phyloP scores from a whole-genome alignment of 92 coral and sea anemone genomes.

The Metridium senile region DNA sequence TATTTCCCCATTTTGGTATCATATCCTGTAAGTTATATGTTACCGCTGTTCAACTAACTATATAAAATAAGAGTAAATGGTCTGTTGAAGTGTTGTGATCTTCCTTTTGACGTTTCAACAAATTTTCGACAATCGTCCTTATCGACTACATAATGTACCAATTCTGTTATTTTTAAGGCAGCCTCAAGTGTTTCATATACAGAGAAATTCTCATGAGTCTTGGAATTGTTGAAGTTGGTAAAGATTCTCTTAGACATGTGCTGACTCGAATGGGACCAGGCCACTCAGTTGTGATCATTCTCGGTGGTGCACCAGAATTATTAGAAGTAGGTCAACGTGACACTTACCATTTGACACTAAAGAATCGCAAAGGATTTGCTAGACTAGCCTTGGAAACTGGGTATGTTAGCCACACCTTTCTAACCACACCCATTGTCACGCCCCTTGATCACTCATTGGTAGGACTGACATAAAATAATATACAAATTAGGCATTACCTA shows the following conservation, averaged over 20 bases:
- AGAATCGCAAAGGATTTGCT: conserved; percentile 83
- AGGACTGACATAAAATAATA: too few species aligned
- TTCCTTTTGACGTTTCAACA: too few species aligned
- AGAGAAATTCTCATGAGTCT: conserved; percentile 84
- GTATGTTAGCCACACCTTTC: conserved; percentile 30
- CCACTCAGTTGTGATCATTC: conserved; percentile 71
- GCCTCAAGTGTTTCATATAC: conserved; percentile 60
- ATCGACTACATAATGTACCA: too few species aligned
- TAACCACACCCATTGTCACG: too few species aligned
- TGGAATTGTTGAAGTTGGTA: conserved; percentile 78
- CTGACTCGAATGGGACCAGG: conserved; percentile 84
- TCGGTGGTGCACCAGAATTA: conserved; percentile 84
- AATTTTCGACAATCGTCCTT: too few species aligned
- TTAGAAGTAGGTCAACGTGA: conserved; percentile 57
- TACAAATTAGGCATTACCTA: too few species aligned
- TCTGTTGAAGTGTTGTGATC: too few species aligned
- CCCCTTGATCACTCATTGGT: too few species aligned
- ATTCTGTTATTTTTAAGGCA: conserved; percentile 34
- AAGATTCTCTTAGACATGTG: conserved; percentile 64
- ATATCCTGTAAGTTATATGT: conserved; percentile 27
- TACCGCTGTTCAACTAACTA: too few species aligned
- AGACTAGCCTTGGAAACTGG: conserved; percentile 90
- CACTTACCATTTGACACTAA: conserved; percentile 66
- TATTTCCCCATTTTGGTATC: conserved; percentile 65
- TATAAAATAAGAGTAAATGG: too few species aligned